phyloP scores from a whole-genome alignment of 1,140 invertebrate genomes.

The Anastrepha obliqua region DNA sequence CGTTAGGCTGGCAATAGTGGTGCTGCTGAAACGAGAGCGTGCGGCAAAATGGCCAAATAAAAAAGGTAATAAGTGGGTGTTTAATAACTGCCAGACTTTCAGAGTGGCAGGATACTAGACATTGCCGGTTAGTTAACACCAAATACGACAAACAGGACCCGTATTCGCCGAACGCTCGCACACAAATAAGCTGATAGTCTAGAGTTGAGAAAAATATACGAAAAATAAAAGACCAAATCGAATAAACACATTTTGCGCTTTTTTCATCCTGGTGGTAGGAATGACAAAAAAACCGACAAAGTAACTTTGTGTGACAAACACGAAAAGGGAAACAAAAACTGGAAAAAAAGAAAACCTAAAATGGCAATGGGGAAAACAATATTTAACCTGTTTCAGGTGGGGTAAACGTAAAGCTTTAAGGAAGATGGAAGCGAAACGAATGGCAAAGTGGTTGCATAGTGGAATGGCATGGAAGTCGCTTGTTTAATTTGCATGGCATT shows the following conservation, averaged over 20 bases:
- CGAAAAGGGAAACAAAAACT: not conserved
- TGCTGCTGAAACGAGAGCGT: not conserved
- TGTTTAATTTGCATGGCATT: slow-evolving; percentile 74
- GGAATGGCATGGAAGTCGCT: slow-evolving; percentile 60
- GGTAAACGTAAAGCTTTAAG: not conserved
- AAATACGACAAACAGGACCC: not conserved
- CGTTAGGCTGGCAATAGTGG: not conserved
- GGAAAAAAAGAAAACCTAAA: too few species aligned
- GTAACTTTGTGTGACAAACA: not conserved
- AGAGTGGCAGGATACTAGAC: not conserved
- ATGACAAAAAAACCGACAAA: not conserved
- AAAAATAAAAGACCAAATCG: not conserved
- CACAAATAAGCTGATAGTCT: not conserved
- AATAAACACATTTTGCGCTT: not conserved
- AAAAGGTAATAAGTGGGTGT: slow-evolving; percentile 25
- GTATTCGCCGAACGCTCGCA: not conserved
- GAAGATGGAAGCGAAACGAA: not conserved
- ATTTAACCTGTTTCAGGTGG: not conserved
- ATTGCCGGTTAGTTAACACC: slow-evolving; percentile 21
- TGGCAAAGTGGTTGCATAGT: not conserved
- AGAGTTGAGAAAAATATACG: not conserved
- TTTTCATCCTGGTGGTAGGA: not conserved
- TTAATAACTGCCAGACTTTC: slow-evolving; percentile 9
- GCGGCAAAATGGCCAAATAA: not conserved
- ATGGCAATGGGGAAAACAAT: not conserved